Conservation (phyloP, 2,888 invertebrate species). For the Linnaemya tessellans region DNA sequence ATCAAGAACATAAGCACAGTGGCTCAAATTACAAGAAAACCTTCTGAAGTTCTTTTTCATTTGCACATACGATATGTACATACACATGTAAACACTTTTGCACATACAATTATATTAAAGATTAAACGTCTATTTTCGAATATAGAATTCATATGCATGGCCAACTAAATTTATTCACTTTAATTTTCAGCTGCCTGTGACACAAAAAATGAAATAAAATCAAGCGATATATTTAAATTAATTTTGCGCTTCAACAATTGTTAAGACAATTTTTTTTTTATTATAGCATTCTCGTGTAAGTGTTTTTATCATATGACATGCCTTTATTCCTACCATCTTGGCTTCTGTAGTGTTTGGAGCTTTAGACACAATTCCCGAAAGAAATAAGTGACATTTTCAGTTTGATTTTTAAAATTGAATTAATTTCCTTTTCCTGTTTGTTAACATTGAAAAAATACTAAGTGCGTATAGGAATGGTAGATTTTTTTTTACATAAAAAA, state of each 20-base stretch:
- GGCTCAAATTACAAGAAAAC: no score
- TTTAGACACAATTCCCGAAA: not conserved
- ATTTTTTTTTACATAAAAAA: not conserved
- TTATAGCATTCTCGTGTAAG: not conserved
- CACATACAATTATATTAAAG: no score
- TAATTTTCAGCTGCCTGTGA: not conserved
- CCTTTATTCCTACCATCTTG: not conserved
- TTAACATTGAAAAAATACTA: not conserved
- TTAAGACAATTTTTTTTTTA: conserved; percentile 26
- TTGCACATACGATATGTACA: no score
- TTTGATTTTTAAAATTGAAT: conserved; percentile 55
- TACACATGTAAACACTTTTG: no score
- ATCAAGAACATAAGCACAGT: no score
- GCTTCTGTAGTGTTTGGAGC: not conserved
- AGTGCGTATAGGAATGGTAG: not conserved
- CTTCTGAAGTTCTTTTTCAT: no score
- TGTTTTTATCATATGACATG: not conserved
- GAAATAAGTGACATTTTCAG: conserved; percentile 45
- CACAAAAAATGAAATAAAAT: not conserved
- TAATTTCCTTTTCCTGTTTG: conserved; percentile 50
- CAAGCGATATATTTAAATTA: conserved; percentile 48
- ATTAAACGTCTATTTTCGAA: not conserved
- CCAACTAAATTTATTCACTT: not conserved
- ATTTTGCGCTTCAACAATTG: conserved; percentile 67
- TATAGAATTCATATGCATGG: not conserved